These are phyloP conservation scores for Hymenochirus boettgeri DNA, from an alignment of 2,113 vertebrate genomes.

Conservation along the genomic window DNA sequence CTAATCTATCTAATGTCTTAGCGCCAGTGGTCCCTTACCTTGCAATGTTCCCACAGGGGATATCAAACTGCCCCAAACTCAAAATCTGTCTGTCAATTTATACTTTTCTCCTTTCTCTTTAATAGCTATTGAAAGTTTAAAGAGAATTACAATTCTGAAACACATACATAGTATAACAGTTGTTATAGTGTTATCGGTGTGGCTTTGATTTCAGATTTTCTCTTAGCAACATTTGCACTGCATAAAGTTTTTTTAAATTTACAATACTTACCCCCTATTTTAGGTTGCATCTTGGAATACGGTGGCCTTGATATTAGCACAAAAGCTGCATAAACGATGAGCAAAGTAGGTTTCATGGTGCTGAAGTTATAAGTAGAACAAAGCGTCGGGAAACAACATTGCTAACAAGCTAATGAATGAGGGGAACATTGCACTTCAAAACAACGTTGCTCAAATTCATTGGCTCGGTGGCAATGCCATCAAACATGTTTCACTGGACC, in stretches of 20 bases:
- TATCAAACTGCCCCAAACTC: no score
- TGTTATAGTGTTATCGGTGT: no score
- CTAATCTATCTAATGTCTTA: no score
- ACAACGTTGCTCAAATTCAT: slow-evolving; percentile 43
- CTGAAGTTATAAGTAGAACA: slow-evolving; percentile 15
- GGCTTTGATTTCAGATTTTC: no score
- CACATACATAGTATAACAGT: no score
- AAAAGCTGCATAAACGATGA: slow-evolving; percentile 8
- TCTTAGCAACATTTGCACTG: neutral
- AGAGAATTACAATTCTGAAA: no score
- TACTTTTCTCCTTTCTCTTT: no score
- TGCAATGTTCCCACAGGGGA: no score
- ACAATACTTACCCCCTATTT: slow-evolving; percentile 31
- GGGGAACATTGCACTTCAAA: slow-evolving; percentile 41
- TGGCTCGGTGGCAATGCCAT: slow-evolving; percentile 41
- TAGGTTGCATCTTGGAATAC: slow-evolving; percentile 10
- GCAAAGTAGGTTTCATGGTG: slow-evolving; percentile 6
- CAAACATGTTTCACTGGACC: slow-evolving; percentile 28
- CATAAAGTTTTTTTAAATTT: neutral
- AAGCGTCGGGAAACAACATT: slow-evolving; percentile 34
- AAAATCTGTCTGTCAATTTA: no score
- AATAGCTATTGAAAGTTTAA: no score
- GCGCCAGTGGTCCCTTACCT: no score
- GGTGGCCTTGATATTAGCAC: slow-evolving; percentile 17
- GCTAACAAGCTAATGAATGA: slow-evolving; percentile 43